phyloP scores from a whole-genome alignment of 2,888 invertebrate genomes.

The Leptopterna dolabrata region DNA sequence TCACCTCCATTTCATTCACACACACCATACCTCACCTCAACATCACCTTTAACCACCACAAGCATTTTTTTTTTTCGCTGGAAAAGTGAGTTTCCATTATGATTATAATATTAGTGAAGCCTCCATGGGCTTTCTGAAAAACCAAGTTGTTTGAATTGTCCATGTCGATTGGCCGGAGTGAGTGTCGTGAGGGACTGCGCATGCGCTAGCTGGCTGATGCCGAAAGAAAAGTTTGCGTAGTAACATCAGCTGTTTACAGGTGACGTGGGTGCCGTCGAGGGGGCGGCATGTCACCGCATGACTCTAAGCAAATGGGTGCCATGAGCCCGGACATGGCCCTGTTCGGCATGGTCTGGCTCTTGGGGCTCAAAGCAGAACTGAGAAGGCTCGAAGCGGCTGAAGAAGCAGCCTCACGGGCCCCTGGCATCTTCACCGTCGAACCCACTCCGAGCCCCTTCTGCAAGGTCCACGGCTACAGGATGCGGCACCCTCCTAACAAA shows the following conservation, averaged over 20 bases:
- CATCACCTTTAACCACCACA: no score
- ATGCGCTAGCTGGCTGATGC: neutral
- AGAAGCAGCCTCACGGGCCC: constrained; percentile 46
- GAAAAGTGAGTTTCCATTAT: no score
- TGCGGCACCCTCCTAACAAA: constrained; percentile 44
- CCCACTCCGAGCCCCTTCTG: constrained; percentile 69
- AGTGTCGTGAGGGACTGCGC: neutral
- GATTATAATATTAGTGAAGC: no score
- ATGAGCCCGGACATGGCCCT: constrained; percentile 77
- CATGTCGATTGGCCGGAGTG: neutral
- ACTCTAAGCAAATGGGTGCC: constrained; percentile 53
- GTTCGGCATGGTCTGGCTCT: constrained; percentile 87
- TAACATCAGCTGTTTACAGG: constrained; percentile 4
- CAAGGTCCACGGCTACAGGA: constrained; percentile 71
- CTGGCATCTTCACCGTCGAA: constrained; percentile 69
- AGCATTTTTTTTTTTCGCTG: no score
- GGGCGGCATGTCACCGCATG: constrained; percentile 54
- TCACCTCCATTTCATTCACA: no score
- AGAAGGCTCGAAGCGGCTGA: constrained; percentile 74
- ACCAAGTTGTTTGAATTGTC: neutral
- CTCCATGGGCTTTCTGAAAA: neutral
- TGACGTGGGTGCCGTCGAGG: constrained; percentile 28
- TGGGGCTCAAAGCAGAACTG: constrained; percentile 83
- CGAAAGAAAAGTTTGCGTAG: neutral
- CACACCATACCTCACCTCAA: no score